Percentiles rank a stretch among this genome's conserved stretches.
Conservation (phyloP, 30 jellyfish, hydroid and myxozoan genomes). For the Hydractinia echinata region DNA sequence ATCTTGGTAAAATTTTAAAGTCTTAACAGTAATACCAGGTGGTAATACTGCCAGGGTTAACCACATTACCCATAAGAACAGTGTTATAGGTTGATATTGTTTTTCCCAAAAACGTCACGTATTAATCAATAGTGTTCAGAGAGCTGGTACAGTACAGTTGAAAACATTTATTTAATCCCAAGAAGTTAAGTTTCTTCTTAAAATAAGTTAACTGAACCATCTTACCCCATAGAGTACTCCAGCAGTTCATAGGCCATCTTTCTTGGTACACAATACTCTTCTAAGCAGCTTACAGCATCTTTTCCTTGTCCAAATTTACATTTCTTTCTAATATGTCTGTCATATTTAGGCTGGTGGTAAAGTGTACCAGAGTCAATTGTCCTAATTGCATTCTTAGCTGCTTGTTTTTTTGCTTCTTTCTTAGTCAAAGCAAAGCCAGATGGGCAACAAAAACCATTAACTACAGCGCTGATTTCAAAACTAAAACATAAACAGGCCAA, state of each 20-base stretch:
- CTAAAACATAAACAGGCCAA: neutral
- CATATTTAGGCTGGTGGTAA: neutral
- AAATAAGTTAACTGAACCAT: too few relatives aligned
- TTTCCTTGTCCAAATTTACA: neutral
- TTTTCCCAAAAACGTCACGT: too few relatives aligned
- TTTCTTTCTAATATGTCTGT: neutral
- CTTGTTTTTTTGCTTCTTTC: neutral
- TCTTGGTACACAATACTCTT: constrained; percentile 13
- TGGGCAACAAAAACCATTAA: constrained; percentile 1
- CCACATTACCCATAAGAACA: too few relatives aligned
- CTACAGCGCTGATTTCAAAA: neutral
- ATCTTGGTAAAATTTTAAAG: too few relatives aligned
- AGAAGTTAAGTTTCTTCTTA: too few relatives aligned
- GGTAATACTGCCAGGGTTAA: too few relatives aligned
- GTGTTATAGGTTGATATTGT: too few relatives aligned
- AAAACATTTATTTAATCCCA: too few relatives aligned
- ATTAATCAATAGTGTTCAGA: too few relatives aligned
- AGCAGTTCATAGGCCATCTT: neutral
- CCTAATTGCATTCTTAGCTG: constrained; percentile 1
- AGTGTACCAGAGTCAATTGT: neutral
- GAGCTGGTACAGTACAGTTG: too few relatives aligned
- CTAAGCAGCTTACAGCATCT: neutral
- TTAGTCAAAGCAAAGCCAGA: neutral
- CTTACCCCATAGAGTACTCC: too few relatives aligned
- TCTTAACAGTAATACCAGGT: too few relatives aligned